Base-by-base conservation (phyloP, 1,140 invertebrate genomes). In the Procambarus virginalis region DNA sequence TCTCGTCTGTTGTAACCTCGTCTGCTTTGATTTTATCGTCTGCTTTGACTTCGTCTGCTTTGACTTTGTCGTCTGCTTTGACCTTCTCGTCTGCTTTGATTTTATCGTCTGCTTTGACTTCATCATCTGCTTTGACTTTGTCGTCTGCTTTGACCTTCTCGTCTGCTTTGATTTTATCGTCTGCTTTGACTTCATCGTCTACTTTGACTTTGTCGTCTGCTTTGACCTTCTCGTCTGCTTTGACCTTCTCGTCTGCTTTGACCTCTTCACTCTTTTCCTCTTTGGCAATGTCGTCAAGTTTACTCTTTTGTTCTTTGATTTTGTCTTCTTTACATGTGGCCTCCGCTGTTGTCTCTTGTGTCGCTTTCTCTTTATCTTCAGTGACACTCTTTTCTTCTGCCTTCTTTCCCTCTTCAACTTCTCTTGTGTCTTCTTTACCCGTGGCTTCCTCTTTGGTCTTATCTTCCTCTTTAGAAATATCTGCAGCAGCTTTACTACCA, bases 161-260 rank as follows among this genome's bases (percentile, higher is more conserved):
- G 9, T 81, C 58, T 81, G 14, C 79, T 81, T 60, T 60, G 0
- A 5, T 60, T 55, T 81, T 81, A 12, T 81, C 79, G 60, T 81
- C 79, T 20, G 5, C 55, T 10, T 64, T 64, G 2, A 10, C 10
- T 58, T 17, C 17, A 20, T 5, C 79, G 5, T 81, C 79, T 60
- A 14, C 58, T 60, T 81, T 81, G 10, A n/a, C 34, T n/a, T 79
- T 51, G 5, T 58, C 55, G 6, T 55, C 58, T 83, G 34, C 8
- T 34, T 48, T 9, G 3, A 20, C 6, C 2, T 58, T 58, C 10
- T 68, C 81, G 17, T 68, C 20, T 5, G 6, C 22, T 68, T 83
- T 34, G 20, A 17, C 46, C 12, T 68, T 51, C 10, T 84, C 48
- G n/a, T 84, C 60, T 48, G 5, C 82, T 22, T 49, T 60, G 10